Conservation (phyloP, 2,113 vertebrate genomes). For the Anas platyrhynchos region DNA sequence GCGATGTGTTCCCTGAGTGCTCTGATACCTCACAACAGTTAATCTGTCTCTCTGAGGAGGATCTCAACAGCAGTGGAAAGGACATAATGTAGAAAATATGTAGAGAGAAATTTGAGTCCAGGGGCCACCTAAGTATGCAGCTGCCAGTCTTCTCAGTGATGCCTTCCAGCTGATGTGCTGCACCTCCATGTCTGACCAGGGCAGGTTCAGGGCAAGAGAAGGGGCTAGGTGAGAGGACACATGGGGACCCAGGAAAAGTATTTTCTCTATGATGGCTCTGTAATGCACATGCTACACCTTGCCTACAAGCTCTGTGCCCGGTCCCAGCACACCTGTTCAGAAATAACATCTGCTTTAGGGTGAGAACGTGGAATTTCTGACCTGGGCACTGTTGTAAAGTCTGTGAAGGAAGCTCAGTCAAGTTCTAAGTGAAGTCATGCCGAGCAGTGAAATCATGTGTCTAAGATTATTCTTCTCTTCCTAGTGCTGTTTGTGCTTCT, state of each 20-base stretch:
- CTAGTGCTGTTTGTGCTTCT: not conserved
- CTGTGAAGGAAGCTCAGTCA: not conserved
- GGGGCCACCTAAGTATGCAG: not conserved
- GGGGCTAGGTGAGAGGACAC: not conserved
- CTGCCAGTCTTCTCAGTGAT: not conserved
- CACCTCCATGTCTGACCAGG: not conserved
- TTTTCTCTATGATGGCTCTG: not conserved
- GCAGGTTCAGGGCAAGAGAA: not conserved
- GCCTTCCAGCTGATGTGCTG: not conserved
- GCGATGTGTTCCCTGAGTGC: not conserved
- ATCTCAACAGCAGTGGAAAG: not conserved
- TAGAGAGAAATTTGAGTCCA: not conserved
- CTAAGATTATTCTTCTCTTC: not conserved
- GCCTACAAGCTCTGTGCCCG: not conserved
- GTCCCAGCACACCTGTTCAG: not conserved
- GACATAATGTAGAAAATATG: not conserved
- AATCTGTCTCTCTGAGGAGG: not conserved
- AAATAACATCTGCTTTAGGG: not conserved
- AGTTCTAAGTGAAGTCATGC: not conserved
- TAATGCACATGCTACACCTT: not conserved
- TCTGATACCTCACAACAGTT: not conserved
- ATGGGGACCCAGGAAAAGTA: not conserved
- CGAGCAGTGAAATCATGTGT: not conserved
- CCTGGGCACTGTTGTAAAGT: not conserved
- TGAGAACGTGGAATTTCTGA: not conserved